Evolutionary conservation across 2,797 vertebrate species (phyloP).

Genomic region (Anguilla obscura): DNA sequence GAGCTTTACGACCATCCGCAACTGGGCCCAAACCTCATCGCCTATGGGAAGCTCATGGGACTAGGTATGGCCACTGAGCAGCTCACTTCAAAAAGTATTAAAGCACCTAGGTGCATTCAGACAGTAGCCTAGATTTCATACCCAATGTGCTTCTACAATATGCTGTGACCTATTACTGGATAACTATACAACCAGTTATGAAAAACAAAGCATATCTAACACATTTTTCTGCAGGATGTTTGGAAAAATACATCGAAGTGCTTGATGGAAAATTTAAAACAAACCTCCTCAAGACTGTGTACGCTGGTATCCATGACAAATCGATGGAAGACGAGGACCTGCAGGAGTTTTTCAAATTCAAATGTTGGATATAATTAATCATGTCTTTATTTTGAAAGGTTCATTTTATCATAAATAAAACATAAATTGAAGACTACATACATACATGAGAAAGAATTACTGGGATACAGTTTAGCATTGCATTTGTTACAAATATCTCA

Average conservation of each 20-base stretch:
- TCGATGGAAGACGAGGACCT: slow-evolving; percentile 65
- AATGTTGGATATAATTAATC: slow-evolving; percentile 65
- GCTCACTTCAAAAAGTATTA: not conserved
- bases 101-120: not conserved
- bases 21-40: slow-evolving; percentile 60
- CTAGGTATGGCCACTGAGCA: slow-evolving; percentile 53
- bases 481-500: not conserved
- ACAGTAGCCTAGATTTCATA: no score
- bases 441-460: not conserved
- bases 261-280: slow-evolving; percentile 65
- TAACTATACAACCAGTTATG: not conserved
- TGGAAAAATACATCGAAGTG: slow-evolving; percentile 67
- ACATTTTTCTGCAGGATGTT: slow-evolving; percentile 56
- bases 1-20: slow-evolving; percentile 66
- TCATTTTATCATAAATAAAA: not conserved
- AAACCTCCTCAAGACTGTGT: slow-evolving; percentile 63
- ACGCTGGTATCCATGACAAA: slow-evolving; percentile 62
- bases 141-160: not conserved
- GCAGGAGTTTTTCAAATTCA: slow-evolving; percentile 69
- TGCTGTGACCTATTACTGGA: not conserved
- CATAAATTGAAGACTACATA: not conserved
- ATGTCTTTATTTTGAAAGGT: not conserved
- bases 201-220: not conserved
- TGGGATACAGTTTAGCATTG: not conserved
- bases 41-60: slow-evolving; percentile 70